These are phyloP conservation scores for Calidris pygmaea DNA, from an alignment of 2,113 vertebrate genomes.

Conservation along the genomic window DNA sequence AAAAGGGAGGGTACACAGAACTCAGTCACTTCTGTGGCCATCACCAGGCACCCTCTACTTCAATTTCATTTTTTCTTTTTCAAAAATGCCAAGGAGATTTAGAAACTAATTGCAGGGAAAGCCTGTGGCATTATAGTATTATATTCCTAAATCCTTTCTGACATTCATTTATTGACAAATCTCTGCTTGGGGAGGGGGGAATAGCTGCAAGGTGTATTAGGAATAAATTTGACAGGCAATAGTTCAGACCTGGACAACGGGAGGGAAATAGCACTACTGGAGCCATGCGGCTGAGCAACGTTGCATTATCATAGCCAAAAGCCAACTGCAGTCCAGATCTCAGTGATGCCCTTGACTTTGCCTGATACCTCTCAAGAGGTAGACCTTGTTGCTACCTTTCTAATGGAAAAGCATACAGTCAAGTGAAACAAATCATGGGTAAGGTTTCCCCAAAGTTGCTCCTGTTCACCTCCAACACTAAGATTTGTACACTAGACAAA, in stretches of 20 bases:
- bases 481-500: background rate
- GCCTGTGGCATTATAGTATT: background rate
- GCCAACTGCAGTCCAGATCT: background rate
- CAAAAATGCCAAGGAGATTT: background rate
- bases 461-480: background rate
- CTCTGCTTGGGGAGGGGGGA: background rate
- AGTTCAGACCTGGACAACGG: background rate
- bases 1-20: background rate
- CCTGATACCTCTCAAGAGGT: background rate
- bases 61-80: background rate
- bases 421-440: background rate
- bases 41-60: background rate
- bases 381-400: background rate
- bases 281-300: background rate
- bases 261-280: background rate
- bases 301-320: background rate
- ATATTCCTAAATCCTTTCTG: background rate
- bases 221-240: background rate
- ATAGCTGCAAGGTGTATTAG: background rate
- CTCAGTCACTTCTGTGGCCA: background rate
- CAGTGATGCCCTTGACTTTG: background rate
- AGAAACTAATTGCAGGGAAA: constrained; percentile 8
- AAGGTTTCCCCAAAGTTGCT: background rate
- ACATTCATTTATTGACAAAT: background rate
- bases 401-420: background rate